Evolutionary conservation across 2,113 vertebrate species (phyloP).

Genomic region (Pachyramphus minor): DNA sequence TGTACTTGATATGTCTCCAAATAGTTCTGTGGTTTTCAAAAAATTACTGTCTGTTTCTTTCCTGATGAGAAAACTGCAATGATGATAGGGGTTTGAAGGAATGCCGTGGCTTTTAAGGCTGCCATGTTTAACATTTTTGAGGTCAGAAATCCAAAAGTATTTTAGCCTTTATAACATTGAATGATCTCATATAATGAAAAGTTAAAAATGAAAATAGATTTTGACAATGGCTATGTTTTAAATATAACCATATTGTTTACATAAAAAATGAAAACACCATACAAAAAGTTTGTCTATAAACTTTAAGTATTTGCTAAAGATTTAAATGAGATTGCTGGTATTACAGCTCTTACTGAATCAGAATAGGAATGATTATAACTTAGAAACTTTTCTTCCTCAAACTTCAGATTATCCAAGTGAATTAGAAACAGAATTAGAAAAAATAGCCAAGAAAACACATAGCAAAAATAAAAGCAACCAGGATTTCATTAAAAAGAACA

Average conservation of each 20-base stretch:
- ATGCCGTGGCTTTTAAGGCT: conserved; percentile 4
- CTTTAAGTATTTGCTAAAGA: not conserved
- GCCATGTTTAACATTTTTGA: conserved; percentile 43
- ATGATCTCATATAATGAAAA: not conserved
- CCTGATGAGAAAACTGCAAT: conserved; percentile 27
- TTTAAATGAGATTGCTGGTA: not conserved
- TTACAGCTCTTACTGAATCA: not conserved
- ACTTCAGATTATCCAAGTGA: conserved; percentile 55
- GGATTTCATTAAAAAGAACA: conserved; percentile 89
- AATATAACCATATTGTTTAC: not conserved
- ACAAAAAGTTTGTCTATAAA: not conserved
- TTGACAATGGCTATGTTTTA: not conserved
- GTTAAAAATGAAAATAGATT: not conserved
- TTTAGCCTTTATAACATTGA: not conserved
- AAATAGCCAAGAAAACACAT: not conserved
- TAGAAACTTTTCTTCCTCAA: conserved; percentile 18
- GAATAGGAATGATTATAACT: not conserved
- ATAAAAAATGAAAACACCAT: not conserved
- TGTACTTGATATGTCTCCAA: conserved; percentile 29
- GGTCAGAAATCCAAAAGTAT: conserved; percentile 18
- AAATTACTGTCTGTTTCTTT: conserved; percentile 38
- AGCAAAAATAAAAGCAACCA: conserved; percentile 68
- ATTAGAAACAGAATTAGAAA: conserved; percentile 56
- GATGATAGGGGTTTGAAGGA: conserved; percentile 25
- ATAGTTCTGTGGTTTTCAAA: conserved; percentile 43